Conservation (phyloP, 2,797 vertebrate species). For the Lateolabrax maculatus region DNA sequence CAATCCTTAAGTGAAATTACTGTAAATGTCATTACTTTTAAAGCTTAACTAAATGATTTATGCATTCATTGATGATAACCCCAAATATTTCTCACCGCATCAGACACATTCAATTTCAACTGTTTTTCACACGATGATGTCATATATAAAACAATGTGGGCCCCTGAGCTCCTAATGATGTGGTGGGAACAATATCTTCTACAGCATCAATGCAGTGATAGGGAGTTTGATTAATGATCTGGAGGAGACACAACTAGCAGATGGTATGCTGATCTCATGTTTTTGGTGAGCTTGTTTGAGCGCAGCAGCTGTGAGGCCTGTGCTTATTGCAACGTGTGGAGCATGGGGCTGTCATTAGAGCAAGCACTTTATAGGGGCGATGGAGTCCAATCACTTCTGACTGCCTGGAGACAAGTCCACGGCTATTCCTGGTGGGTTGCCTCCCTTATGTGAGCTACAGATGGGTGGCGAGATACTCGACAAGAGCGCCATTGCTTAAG, state of each 20-base stretch:
- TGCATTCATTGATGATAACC: conserved; percentile 30
- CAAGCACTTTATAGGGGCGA: conserved; percentile 54
- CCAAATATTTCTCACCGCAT: conserved; percentile 54
- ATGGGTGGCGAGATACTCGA: conserved; percentile 64
- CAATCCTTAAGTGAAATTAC: conserved; percentile 7
- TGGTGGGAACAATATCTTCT: conserved; percentile 70
- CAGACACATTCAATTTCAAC: conserved; percentile 55
- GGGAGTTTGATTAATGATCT: conserved; percentile 84
- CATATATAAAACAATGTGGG: conserved; percentile 65
- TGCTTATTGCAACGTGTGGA: conserved; percentile 50
- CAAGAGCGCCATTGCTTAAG: conserved; percentile 19
- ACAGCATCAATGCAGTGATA: conserved; percentile 64
- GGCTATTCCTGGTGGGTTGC: conserved; percentile 48
- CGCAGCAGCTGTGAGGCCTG: conserved; percentile 66
- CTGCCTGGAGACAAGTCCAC: conserved; percentile 62
- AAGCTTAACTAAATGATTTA: conserved; percentile 26
- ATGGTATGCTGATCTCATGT: conserved; percentile 79
- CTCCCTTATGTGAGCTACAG: conserved; percentile 45
- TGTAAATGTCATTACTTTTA: conserved; percentile 28
- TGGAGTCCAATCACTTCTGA: conserved; percentile 53
- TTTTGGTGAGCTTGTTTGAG: conserved; percentile 69
- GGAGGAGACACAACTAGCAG: conserved; percentile 74
- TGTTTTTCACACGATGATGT: conserved; percentile 70
- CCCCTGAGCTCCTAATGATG: conserved; percentile 62
- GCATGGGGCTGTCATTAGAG: conserved; percentile 72